phyloP scores from a whole-genome alignment of 2,797 vertebrate species.

The Cuniculus paca region DNA sequence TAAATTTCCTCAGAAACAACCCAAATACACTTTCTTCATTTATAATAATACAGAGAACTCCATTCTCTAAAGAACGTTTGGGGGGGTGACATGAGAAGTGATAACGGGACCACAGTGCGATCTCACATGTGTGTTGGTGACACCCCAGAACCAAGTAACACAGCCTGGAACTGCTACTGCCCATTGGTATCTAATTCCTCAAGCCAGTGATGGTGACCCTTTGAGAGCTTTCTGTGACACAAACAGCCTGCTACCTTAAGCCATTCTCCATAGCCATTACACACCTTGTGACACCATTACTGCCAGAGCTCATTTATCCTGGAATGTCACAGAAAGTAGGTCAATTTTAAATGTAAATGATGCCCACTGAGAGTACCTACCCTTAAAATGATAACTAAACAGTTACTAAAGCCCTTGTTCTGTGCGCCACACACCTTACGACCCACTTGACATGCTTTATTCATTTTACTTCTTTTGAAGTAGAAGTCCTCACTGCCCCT shows the following conservation, averaged over 20 bases:
- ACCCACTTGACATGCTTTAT: not conserved
- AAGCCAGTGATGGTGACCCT: not conserved
- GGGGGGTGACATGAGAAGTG: not conserved
- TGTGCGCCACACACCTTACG: not conserved
- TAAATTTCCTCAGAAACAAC: not conserved
- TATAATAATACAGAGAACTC: not conserved
- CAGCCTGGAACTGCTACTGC: not conserved
- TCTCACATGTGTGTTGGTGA: not conserved
- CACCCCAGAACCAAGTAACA: not conserved
- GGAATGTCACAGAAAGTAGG: not conserved
- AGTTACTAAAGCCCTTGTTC: not conserved
- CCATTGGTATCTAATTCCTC: not conserved
- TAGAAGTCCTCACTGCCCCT: not conserved
- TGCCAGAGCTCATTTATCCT: not conserved
- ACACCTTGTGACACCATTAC: accelerated
- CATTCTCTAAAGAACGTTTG: not conserved
- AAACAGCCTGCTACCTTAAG: not conserved
- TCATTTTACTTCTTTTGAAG: not conserved
- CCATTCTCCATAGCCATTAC: not conserved
- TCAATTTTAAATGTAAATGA: not conserved
- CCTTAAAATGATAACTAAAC: not conserved
- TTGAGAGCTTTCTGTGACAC: not conserved
- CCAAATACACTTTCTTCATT: not conserved
- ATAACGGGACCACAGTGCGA: not conserved
- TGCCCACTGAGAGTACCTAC: not conserved